Percentiles rank a stretch among this genome's conserved stretches.
These are phyloP conservation scores for Ciona savignyi DNA, from an alignment of 23 tunicate genomes.

Conservation along the genomic window DNA sequence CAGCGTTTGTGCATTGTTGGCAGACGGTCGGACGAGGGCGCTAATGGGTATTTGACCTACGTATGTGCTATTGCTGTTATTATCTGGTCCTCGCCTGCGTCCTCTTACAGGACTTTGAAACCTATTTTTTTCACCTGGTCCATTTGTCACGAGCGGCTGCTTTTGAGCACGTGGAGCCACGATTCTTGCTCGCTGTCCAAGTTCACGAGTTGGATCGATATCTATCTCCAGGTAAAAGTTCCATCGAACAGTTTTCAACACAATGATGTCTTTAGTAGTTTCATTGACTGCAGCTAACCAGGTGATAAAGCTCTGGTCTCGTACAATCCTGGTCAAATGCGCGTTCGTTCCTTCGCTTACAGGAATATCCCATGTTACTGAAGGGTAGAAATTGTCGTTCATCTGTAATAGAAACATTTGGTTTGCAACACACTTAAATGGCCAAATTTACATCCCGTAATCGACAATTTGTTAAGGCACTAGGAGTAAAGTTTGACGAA, in stretches of 20 bases:
- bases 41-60: constrained; percentile 62
- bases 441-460: not conserved
- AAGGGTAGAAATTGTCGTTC: constrained; percentile 99
- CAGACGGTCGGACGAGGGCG: constrained; percentile 87
- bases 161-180: constrained; percentile 70
- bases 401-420: constrained; percentile 35
- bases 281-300: constrained; percentile 99
- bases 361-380: constrained; percentile 99
- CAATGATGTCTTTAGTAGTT: constrained; percentile 86
- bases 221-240: constrained; percentile 87
- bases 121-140: constrained; percentile 27
- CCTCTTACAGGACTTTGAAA: constrained; percentile 11
- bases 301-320: constrained; percentile 92
- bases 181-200: constrained; percentile 67
- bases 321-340: constrained; percentile 78
- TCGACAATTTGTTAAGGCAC: not conserved
- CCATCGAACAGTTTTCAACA: constrained; percentile 93
- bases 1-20: constrained; percentile 93
- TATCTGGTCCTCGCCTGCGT: constrained; percentile 31
- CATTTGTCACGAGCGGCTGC: constrained; percentile 59
- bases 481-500: not conserved
- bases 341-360: constrained; percentile 96
- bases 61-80: constrained; percentile 67
- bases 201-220: constrained; percentile 82
- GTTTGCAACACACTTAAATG: not conserved